A percentile compares a stretch with the other conserved stretches of the same genome.
Evolutionary conservation across 1,140 invertebrate species (phyloP).

Genomic region (Heterodera schachtii): DNA sequence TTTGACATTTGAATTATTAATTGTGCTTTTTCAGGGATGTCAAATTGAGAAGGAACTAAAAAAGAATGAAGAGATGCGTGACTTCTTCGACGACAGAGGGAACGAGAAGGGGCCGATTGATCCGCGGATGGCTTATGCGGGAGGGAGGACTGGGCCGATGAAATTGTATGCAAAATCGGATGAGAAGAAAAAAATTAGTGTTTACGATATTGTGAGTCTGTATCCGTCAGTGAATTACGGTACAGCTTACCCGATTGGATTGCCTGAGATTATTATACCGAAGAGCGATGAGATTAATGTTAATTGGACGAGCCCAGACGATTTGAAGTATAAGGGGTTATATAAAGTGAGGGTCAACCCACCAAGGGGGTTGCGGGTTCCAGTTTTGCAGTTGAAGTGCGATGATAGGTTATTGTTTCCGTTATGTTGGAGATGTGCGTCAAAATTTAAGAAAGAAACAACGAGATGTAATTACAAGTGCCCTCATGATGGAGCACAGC

Average conservation of each 20-base stretch:
- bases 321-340: not conserved
- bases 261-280: not conserved
- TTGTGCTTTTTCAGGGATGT: not conserved
- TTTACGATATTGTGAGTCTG: not conserved
- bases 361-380: not conserved
- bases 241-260: not conserved
- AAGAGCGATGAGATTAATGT: not conserved
- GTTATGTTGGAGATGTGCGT: not conserved
- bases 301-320: not conserved
- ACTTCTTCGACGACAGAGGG: not conserved
- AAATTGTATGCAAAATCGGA: not conserved
- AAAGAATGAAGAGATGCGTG: not conserved
- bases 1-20: too few relatives aligned
- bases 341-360: slow-evolving; percentile 1
- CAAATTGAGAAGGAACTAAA: not conserved
- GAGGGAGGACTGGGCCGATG: not conserved
- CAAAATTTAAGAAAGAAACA: not conserved
- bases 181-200: not conserved
- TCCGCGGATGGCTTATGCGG: not conserved
- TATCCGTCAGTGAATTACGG: not conserved
- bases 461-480: not conserved
- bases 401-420: slow-evolving; percentile 6
- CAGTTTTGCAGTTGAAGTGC: not conserved
- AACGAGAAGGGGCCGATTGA: not conserved
- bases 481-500: not conserved